phyloP scores from a whole-genome alignment of 2,888 invertebrate species.

The Agrochola circellaris region DNA sequence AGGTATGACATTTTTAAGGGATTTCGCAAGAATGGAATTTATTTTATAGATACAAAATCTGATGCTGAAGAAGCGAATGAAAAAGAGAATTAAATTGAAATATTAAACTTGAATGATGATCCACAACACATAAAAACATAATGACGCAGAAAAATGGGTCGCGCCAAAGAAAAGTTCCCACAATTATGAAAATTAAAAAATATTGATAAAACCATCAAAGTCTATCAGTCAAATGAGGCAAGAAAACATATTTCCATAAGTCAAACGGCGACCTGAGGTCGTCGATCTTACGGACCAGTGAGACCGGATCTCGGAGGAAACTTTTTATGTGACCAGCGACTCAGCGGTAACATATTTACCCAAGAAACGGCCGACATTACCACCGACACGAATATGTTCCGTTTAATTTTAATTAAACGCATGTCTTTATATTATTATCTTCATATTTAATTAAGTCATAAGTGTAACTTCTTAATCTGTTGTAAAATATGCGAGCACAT shows the following conservation, averaged over 20 bases:
- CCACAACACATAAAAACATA: background rate
- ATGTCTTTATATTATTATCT: constrained; percentile 45
- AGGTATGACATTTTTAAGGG: background rate
- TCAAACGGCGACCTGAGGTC: constrained; percentile 87
- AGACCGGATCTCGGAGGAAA: constrained; percentile 87
- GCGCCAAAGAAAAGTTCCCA: constrained; percentile 56
- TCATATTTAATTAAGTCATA: constrained; percentile 34
- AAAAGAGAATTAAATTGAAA: constrained; percentile 12
- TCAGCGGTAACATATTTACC: constrained; percentile 84
- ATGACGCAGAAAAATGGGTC: constrained; percentile 21
- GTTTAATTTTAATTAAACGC: constrained; percentile 69
- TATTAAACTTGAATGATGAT: background rate
- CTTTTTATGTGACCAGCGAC: constrained; percentile 87
- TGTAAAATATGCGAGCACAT: constrained; percentile 8
- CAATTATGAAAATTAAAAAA: constrained; percentile 64
- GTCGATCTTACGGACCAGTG: constrained; percentile 87
- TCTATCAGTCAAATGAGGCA: constrained; percentile 81
- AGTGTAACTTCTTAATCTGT: constrained; percentile 17
- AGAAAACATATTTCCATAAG: constrained; percentile 89
- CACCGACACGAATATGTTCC: constrained; percentile 61
- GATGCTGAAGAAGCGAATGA: background rate
- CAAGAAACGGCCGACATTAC: constrained; percentile 73
- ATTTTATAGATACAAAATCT: background rate
- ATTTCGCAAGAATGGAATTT: background rate
- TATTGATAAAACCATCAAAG: constrained; percentile 74